Percentiles rank a stretch among this genome's conserved stretches.
Conservation (phyloP, 2,888 invertebrate genomes). For the Trachelus iudaicus region DNA sequence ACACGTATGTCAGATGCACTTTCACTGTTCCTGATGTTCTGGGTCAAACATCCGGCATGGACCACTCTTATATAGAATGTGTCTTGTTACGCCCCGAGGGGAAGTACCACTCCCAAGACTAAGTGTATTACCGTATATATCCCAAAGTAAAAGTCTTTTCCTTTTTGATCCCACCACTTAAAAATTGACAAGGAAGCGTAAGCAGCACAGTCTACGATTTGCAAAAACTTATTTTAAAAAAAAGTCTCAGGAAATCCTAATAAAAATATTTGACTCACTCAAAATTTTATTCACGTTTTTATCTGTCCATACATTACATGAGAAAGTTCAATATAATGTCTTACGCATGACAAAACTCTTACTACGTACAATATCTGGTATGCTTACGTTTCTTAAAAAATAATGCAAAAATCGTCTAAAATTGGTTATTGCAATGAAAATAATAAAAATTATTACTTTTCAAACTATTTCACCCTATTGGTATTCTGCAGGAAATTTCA, state of each 20-base stretch:
- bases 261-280: neutral
- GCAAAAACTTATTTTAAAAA: neutral
- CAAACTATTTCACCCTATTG: neutral
- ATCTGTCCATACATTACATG: neutral
- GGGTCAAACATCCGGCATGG: constrained; percentile 58
- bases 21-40: constrained; percentile 60
- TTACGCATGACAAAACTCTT: neutral
- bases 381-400: neutral
- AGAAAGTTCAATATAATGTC: neutral
- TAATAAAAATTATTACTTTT: neutral
- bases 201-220: neutral
- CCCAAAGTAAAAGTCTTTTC: constrained; percentile 40
- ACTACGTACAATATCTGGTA: neutral
- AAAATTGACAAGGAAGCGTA: constrained; percentile 23
- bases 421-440: neutral
- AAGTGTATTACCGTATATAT: constrained; percentile 37
- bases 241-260: neutral
- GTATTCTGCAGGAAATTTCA: neutral
- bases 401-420: neutral
- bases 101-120: constrained; percentile 39
- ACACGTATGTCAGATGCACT: constrained; percentile 49
- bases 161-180: constrained; percentile 27
- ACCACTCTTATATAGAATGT: constrained; percentile 55
- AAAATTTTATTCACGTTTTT: neutral
- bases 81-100: constrained; percentile 31